Percentiles rank a stretch among this genome's conserved stretches.
Conservation (phyloP, 2,797 vertebrate species). For the Peromyscus nudipes region DNA sequence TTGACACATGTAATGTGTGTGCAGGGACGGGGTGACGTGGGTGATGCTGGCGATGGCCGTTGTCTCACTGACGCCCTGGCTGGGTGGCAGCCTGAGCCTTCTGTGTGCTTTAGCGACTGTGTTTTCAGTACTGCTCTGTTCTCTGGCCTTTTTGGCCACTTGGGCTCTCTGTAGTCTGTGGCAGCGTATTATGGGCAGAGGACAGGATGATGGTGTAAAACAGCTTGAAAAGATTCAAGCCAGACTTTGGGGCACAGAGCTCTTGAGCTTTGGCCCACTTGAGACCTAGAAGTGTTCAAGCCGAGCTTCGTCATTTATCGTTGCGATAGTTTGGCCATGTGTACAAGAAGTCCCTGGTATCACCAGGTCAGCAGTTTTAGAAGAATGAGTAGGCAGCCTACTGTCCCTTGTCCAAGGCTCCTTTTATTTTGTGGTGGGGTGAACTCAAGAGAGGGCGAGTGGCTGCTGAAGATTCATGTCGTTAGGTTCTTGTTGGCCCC, state of each 20-base stretch:
- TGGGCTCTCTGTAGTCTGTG: neutral
- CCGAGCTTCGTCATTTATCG: neutral
- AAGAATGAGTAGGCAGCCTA: neutral
- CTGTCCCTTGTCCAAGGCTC: neutral
- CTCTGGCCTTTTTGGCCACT: neutral
- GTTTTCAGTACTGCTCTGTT: neutral
- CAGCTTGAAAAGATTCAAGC: neutral
- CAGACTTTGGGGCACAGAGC: neutral
- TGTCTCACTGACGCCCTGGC: neutral
- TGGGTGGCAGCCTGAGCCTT: neutral
- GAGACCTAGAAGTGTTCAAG: neutral
- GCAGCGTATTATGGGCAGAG: neutral
- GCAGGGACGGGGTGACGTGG: neutral
- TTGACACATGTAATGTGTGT: neutral
- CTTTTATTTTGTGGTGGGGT: neutral
- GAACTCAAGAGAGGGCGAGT: neutral
- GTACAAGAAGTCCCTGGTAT: neutral
- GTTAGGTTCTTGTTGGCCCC: no score
- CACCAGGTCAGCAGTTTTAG: neutral
- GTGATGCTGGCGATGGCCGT: neutral
- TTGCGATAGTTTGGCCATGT: neutral
- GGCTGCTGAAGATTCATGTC: neutral
- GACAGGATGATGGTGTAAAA: neutral
- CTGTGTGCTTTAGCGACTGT: neutral
- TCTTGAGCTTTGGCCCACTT: neutral